phyloP scores from a whole-genome alignment of 2,797 vertebrate genomes.

The Xerus rutilus region DNA sequence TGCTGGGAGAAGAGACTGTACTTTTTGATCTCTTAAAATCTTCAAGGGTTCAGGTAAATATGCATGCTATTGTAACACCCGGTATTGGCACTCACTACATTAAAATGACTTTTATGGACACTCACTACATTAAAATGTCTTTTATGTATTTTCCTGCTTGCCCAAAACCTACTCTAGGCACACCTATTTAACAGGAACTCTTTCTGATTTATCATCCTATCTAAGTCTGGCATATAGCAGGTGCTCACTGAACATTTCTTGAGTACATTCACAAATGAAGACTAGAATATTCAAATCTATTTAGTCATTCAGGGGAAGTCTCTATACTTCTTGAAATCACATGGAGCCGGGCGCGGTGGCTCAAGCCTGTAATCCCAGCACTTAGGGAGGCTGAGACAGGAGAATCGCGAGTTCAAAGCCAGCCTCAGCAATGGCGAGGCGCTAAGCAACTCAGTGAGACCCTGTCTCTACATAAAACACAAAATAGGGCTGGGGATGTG shows the following conservation, averaged over 20 bases:
- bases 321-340: not conserved
- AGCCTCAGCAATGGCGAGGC: too few species aligned
- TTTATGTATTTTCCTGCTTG: not conserved
- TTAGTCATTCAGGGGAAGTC: slow-evolving; percentile 32
- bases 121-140: not conserved
- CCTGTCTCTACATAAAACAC: too few species aligned
- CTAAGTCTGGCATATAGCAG: not conserved
- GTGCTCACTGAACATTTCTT: slow-evolving; percentile 15
- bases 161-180: not conserved
- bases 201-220: slow-evolving; percentile 6
- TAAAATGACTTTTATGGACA: not conserved
- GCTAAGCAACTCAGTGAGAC: too few species aligned
- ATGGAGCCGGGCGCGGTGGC: too few species aligned
- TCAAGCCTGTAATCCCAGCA: too few species aligned
- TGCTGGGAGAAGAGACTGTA: not conserved
- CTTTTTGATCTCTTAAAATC: slow-evolving; percentile 1
- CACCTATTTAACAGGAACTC: not conserved
- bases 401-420: too few species aligned
- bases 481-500: too few species aligned
- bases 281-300: not conserved
- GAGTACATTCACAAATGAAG: not conserved
- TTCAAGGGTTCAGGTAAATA: not conserved
- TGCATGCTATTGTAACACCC: not conserved
- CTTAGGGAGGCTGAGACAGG: too few species aligned
- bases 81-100: not conserved